These are phyloP conservation scores for Ceriagrion tenellum DNA, from an alignment of 2,888 invertebrate species.

Conservation along the genomic window DNA sequence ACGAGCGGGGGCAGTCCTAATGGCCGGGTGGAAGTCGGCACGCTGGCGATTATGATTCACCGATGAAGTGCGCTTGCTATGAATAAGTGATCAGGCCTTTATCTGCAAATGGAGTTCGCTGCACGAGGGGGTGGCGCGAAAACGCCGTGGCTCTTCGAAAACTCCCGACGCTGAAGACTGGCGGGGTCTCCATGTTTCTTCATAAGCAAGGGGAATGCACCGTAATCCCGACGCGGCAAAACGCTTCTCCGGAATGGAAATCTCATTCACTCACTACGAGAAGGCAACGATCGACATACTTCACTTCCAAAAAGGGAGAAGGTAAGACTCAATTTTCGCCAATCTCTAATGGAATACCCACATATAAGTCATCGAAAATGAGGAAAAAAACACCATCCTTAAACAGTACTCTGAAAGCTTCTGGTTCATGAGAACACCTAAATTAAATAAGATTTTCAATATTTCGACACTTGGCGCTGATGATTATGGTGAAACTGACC, in stretches of 20 bases:
- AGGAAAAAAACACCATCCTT: no score
- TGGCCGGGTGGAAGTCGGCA: slow-evolving; percentile 19
- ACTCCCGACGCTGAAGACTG: not conserved
- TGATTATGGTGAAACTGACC: no score
- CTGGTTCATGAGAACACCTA: no score
- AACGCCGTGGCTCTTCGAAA: not conserved
- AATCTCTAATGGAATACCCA: not conserved
- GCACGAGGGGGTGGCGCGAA: not conserved
- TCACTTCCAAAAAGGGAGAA: not conserved
- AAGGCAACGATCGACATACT: not conserved
- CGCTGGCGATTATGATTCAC: slow-evolving; percentile 61
- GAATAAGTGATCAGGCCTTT: slow-evolving; percentile 33
- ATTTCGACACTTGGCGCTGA: no score
- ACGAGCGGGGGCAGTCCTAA: not conserved
- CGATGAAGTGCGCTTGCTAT: slow-evolving; percentile 41
- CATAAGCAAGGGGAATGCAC: not conserved
- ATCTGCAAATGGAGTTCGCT: not conserved
- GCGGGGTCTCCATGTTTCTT: not conserved
- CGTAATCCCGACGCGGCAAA: not conserved
- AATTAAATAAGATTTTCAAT: no score
- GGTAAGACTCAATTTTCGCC: not conserved
- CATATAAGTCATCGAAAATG: not conserved
- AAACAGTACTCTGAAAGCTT: no score
- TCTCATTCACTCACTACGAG: not conserved
- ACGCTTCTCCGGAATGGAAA: not conserved